These are phyloP conservation scores for Eutrigla gurnardus DNA, from an alignment of 2,797 vertebrate species.

Conservation along the genomic window DNA sequence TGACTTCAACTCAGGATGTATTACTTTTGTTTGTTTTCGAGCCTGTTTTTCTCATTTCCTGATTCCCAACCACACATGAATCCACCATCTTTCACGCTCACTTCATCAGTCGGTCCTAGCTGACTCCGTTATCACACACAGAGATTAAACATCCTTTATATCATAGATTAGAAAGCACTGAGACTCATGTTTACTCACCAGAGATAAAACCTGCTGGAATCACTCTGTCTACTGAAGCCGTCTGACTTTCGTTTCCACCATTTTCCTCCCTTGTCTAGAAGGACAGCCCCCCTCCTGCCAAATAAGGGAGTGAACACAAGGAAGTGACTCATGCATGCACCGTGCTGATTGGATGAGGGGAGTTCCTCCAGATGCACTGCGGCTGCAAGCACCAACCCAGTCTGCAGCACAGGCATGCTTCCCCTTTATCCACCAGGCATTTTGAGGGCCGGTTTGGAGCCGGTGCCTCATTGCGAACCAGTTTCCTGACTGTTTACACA, in stretches of 20 bases:
- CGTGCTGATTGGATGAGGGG: conserved; percentile 75
- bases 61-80: conserved; percentile 45
- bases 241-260: conserved; percentile 68
- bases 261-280: conserved; percentile 66
- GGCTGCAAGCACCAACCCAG: conserved; percentile 5
- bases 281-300: conserved; percentile 65
- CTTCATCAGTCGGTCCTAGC: background rate
- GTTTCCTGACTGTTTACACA: no score
- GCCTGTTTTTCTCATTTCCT: conserved; percentile 65
- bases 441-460: no score
- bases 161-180: background rate
- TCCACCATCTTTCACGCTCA: background rate
- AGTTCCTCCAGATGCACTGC: conserved; percentile 18
- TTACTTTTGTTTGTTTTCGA: conserved; percentile 24
- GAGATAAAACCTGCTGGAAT: conserved; percentile 59
- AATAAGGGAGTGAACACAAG: conserved; percentile 68
- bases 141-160: conserved; percentile 21
- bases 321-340: conserved; percentile 71
- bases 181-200: conserved; percentile 76
- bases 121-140: conserved; percentile 18
- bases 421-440: no score
- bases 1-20: background rate
- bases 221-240: conserved; percentile 57
- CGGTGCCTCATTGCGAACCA: no score
- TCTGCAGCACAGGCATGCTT: background rate